A percentile compares a stretch with the other conserved stretches of the same genome.
Conservation (phyloP, 2,888 invertebrate genomes). For the Xestobium rufovillosum region DNA sequence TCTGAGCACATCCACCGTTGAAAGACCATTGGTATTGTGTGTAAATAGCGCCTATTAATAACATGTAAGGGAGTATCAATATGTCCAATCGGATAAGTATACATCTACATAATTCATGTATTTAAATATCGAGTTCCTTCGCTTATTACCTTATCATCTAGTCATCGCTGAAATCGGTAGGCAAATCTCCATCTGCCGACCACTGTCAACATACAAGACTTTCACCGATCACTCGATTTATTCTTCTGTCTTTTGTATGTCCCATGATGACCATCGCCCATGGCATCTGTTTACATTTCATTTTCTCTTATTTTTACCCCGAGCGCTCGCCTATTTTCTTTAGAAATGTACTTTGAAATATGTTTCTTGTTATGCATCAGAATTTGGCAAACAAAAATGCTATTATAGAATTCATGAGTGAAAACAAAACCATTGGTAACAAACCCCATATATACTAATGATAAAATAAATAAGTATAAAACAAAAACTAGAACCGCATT, state of each 20-base stretch:
- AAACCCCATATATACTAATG: too few species aligned
- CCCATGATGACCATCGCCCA: neutral
- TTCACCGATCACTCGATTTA: conserved; percentile 2
- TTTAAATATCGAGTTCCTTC: conserved; percentile 42
- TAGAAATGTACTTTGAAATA: too few species aligned
- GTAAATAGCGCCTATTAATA: conserved; percentile 45
- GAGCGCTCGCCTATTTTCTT: too few species aligned
- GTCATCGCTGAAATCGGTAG: conserved; percentile 31
- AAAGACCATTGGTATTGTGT: conserved; percentile 42
- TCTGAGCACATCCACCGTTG: too few species aligned
- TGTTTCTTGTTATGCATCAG: too few species aligned
- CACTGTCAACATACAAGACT: neutral
- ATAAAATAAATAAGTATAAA: too few species aligned
- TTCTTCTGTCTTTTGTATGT: neutral
- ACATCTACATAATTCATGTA: conserved; percentile 45
- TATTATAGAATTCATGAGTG: too few species aligned
- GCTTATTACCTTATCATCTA: conserved; percentile 43
- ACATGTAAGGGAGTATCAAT: conserved; percentile 43
- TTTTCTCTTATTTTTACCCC: too few species aligned
- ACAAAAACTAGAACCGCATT: too few species aligned
- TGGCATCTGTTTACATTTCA: conserved; percentile 1
- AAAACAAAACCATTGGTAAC: too few species aligned
- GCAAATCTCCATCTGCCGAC: neutral
- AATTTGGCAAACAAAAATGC: too few species aligned
- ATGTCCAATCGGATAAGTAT: conserved; percentile 45